Evolutionary conservation across 2,113 vertebrate species (phyloP).

Genomic region (Jaculus jaculus): DNA sequence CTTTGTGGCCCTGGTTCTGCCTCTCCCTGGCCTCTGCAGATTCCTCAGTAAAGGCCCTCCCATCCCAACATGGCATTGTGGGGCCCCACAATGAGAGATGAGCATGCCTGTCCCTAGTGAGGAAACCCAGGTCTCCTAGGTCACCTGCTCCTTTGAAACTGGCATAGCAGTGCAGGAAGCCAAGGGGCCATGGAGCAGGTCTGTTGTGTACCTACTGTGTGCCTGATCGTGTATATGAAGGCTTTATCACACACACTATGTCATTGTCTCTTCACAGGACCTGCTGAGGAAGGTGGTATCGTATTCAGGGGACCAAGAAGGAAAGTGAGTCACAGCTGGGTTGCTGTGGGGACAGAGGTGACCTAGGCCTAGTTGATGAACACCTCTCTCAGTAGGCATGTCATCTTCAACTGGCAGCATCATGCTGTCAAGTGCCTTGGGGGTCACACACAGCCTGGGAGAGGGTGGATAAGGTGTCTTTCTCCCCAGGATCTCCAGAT

Average conservation of each 20-base stretch:
- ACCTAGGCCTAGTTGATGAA: neutral
- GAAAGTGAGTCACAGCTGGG: neutral
- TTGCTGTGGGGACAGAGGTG: neutral
- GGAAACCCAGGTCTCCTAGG: neutral
- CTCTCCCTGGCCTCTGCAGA: constrained; percentile 18
- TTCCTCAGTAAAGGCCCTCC: neutral
- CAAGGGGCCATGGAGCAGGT: neutral
- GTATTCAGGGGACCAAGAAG: neutral
- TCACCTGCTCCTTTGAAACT: neutral
- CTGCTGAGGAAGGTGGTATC: neutral
- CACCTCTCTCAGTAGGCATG: accelerated
- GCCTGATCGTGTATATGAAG: neutral
- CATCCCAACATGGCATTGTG: neutral
- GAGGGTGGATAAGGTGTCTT: accelerated
- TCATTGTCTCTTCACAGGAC: neutral
- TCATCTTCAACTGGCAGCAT: neutral
- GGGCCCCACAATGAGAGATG: neutral
- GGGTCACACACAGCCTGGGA: neutral
- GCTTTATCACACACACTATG: too few relatives aligned
- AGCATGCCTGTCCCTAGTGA: neutral
- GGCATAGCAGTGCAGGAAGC: neutral
- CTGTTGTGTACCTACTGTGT: too few relatives aligned
- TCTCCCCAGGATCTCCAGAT: neutral
- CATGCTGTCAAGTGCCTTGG: accelerated
- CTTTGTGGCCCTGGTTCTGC: neutral